phyloP scores from a whole-genome alignment of 2,888 invertebrate species.

The Cynaeus angustus region DNA sequence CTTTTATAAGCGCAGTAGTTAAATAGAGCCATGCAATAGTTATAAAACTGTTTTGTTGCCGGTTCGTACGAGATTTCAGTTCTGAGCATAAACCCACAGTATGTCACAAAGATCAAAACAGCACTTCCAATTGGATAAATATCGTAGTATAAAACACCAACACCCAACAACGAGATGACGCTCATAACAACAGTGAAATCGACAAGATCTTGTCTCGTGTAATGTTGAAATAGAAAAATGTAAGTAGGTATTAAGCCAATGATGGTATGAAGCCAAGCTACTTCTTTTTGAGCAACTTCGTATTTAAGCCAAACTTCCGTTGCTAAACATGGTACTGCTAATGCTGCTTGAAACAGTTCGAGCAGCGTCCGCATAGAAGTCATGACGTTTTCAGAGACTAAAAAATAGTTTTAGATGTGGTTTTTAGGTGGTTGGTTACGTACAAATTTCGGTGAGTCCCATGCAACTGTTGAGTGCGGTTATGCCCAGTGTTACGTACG shows the following conservation, averaged over 20 bases:
- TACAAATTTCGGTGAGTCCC: constrained; percentile 39
- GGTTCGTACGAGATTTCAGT: constrained; percentile 28
- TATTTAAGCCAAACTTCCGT: constrained; percentile 43
- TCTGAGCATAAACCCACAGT: constrained; percentile 22
- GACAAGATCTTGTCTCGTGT: constrained; percentile 45
- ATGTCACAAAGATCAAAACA: constrained; percentile 8
- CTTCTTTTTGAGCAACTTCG: constrained; percentile 39
- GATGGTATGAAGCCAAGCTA: constrained; percentile 36
- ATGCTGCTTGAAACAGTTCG: constrained; percentile 21
- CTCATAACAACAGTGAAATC: constrained; percentile 36
- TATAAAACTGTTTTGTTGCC: constrained; percentile 22
- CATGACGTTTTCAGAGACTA: constrained; percentile 38
- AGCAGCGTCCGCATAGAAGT: constrained; percentile 33
- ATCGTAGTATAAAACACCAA: constrained; percentile 28
- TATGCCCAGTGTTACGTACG: constrained; percentile 31
- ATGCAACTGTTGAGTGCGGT: constrained; percentile 25
- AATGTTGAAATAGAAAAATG: constrained; percentile 44
- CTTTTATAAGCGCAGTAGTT: constrained; percentile 17
- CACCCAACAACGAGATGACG: constrained; percentile 21
- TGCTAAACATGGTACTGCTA: constrained; percentile 38
- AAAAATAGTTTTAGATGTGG: background rate
- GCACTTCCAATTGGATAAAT: constrained; percentile 16
- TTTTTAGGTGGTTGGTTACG: background rate
- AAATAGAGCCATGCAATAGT: constrained; percentile 34
- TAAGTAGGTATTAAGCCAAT: constrained; percentile 39